These are phyloP conservation scores for Bergia puertoricense DNA, from an alignment of 92 coral and sea anemone genomes.

Conservation along the genomic window DNA sequence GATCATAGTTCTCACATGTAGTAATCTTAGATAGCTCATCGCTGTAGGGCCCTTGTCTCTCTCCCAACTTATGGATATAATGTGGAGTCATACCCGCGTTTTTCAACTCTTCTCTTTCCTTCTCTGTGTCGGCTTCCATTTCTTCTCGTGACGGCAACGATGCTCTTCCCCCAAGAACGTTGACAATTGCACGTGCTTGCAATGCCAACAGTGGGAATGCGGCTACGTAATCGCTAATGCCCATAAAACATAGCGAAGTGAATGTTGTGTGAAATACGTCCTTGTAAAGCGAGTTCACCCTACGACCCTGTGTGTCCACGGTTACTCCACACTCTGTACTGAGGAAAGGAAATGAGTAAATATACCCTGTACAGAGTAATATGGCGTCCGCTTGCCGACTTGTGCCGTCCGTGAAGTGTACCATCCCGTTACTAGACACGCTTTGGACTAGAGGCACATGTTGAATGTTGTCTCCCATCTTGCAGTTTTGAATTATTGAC, in stretches of 20 bases:
- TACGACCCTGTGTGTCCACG: constrained; percentile 46
- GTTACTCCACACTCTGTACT: constrained; percentile 56
- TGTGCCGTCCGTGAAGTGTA: constrained; percentile 61
- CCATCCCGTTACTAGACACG: constrained; percentile 60
- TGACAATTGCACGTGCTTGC: constrained; percentile 66
- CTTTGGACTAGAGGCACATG: constrained; percentile 47
- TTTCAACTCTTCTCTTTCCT: constrained; percentile 65
- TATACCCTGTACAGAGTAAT: constrained; percentile 79
- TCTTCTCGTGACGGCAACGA: constrained; percentile 67
- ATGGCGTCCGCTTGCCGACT: constrained; percentile 57
- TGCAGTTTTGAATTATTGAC: constrained; percentile 25
- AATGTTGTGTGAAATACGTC: constrained; percentile 67
- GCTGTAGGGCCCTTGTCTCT: constrained; percentile 57
- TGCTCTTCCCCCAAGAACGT: constrained; percentile 57
- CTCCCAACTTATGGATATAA: constrained; percentile 62
- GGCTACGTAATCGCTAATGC: constrained; percentile 53
- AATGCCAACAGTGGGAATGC: constrained; percentile 74
- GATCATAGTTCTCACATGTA: constrained; percentile 43
- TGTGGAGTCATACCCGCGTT: constrained; percentile 47
- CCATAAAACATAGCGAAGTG: constrained; percentile 73
- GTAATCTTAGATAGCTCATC: constrained; percentile 60
- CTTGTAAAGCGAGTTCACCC: constrained; percentile 74
- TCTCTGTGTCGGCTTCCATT: constrained; percentile 71
- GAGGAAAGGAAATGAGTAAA: constrained; percentile 76
- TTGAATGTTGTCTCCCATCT: constrained; percentile 67